These are phyloP conservation scores for Cataglyphis altisquamis DNA, from an alignment of 2,888 invertebrate species.

Conservation along the genomic window DNA sequence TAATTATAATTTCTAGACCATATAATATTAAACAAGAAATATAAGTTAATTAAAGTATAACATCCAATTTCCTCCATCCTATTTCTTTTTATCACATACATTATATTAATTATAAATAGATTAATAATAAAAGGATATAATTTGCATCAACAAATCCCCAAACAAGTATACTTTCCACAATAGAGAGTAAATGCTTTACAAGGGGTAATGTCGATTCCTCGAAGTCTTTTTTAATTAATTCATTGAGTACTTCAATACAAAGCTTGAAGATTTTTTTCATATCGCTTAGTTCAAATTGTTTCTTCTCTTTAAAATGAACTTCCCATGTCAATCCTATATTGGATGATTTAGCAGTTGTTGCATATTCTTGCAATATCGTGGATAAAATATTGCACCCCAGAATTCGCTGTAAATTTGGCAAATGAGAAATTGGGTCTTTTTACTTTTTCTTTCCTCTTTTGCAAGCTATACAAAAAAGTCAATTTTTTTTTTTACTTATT, in stretches of 20 bases:
- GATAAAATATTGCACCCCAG: conserved; percentile 94
- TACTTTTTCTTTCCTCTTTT: not conserved
- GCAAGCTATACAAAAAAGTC: not conserved
- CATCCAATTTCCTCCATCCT: not conserved
- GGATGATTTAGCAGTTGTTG: conserved; percentile 93
- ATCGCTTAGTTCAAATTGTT: conserved; percentile 93
- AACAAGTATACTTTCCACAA: conserved; percentile 92
- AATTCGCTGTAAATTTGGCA: conserved; percentile 88
- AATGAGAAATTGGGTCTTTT: not conserved
- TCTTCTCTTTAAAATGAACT: conserved; percentile 94
- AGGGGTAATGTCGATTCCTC: conserved; percentile 88
- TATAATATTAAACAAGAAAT: not conserved
- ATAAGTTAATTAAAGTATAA: not conserved
- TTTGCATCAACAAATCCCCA: conserved; percentile 93
- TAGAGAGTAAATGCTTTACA: conserved; percentile 91
- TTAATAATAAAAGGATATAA: conserved; percentile 86
- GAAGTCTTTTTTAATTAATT: conserved; percentile 88
- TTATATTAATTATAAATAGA: not conserved
- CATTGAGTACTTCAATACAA: conserved; percentile 89
- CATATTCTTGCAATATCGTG: conserved; percentile 95
- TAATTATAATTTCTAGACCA: not conserved
- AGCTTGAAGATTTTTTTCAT: conserved; percentile 93
- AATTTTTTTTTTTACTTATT: not conserved
- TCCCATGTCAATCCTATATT: conserved; percentile 96
- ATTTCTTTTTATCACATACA: not conserved